Evolutionary conservation across 1,140 invertebrate genomes (phyloP), one percentile per base, ranked within the genome.

Genomic region (Drosophila kikkawai): DNA sequence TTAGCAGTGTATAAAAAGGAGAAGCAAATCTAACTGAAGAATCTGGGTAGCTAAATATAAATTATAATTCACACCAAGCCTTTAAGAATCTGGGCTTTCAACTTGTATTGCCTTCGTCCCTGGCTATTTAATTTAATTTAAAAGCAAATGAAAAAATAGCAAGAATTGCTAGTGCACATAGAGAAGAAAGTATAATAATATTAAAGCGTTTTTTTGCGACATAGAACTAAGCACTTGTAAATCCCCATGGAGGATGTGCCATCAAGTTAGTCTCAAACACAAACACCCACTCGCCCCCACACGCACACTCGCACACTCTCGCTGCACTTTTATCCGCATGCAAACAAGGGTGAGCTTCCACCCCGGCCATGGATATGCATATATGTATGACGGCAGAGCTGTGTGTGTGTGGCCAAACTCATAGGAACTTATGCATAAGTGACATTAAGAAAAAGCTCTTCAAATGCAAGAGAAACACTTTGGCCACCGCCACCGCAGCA

Each of bases 391-490:
- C 13, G 22, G n/a, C 17, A n/a, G n/a, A 12, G n/a, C 22, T 32
- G 4, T 66, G 15, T 56, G 15, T 56, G 61, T 79, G 60, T 66
- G 69, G 75, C 53, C 81, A 84, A 83, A 91, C 88, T 91, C 87
- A 87, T 91, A 91, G 83, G 83, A 91, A 91, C 88, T 91, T 91
- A 91, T 91, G 88, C 87, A 91, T 91, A 91, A 91, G 88, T 91
- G 88, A 91, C 88, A 91, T 91, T 91, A 91, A 91, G 88, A 88
- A 91, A 91, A 91, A 91, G 88, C 88, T 91, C 88, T 91, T 87
- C 83, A 87, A 91, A 86, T 83, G 80, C 84, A 91, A 91, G 85
- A 91, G 75, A 91, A 91, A 87, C 85, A 90, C 85, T 90, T 90
- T 90, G 85, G 86, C 80, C 73, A 67, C 69, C 69, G 65, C 67